Base-by-base conservation (phyloP, 2,797 vertebrate species). In the Myotis pilosus region DNA sequence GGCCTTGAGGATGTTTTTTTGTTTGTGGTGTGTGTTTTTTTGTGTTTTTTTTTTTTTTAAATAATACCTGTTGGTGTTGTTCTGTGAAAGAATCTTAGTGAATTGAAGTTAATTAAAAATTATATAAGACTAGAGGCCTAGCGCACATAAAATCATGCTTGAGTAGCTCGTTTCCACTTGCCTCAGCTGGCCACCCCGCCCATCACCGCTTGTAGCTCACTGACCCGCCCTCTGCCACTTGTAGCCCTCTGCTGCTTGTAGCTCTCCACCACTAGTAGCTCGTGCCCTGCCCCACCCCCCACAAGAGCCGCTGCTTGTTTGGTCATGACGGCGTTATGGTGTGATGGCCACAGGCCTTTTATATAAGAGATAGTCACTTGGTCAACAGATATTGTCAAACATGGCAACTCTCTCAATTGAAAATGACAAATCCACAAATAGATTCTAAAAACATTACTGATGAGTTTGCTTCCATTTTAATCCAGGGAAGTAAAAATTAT, bases 381-480 rank as follows among this genome's bases (percentile, higher is more conserved):
- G 47, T 83, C 33, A 53, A 60, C 6, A 80, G 25, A 69, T 30
- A 80, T 19, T 69, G 49, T 87, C 36, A 69, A 85, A 80, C 11
- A 23, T 5, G 19, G 66, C 10, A 47, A 30, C 33, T 44, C 55
- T 80, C 66, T 41, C 36, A 80, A 71, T 1, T 71, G 69, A 85
- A 89, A 75, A 86, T 23, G 28, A 85, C 13, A 4, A 49, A 13
- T 38, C 33, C n/a, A 83, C 28, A 69, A 20, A 16, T 20, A 38
- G 16, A 51, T 86, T n/a, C 53, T 30, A 22, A 92, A 82, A 96
- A 87, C 49, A 53, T 20, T 47, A 84, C 51, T 66, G 38, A 38
- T 72, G 44, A 87, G 38, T 79, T 85, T 80, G 57, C 23, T 88
- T 85, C 47, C 8, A 25, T 81, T 94, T 85, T 75, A 91, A 91